These are phyloP conservation scores for Ophiodon elongatus DNA, from an alignment of 2,113 vertebrate genomes.

Conservation along the genomic window DNA sequence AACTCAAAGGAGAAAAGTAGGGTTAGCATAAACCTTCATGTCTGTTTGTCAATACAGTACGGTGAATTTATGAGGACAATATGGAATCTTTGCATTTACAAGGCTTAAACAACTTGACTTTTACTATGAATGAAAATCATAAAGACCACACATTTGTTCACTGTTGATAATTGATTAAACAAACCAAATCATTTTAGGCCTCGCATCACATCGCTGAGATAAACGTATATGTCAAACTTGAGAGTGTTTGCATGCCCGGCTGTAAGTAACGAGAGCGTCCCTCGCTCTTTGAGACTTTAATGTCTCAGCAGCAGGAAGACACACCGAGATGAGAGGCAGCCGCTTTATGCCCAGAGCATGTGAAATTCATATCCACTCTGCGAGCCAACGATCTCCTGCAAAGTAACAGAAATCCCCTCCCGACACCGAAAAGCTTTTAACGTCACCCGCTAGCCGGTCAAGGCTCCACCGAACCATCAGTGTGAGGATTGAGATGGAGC, in stretches of 20 bases:
- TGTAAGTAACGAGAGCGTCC: slow-evolving; percentile 16
- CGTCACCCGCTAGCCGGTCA: slow-evolving; percentile 29
- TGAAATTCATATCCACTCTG: slow-evolving; percentile 51
- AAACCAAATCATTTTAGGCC: background rate
- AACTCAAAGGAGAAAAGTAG: too few species aligned
- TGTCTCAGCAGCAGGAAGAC: slow-evolving; percentile 52
- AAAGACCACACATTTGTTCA: background rate
- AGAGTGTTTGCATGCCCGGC: slow-evolving; percentile 6
- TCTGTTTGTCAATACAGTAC: too few species aligned
- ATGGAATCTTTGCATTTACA: background rate
- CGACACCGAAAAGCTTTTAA: slow-evolving; percentile 67
- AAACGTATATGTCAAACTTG: background rate
- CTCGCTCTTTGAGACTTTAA: slow-evolving; percentile 53
- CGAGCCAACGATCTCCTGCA: slow-evolving; percentile 48
- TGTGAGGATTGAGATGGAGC: slow-evolving; percentile 1
- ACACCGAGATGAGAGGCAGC: slow-evolving; percentile 58
- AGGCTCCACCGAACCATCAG: slow-evolving; percentile 27
- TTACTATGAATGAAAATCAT: background rate
- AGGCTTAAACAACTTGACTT: background rate
- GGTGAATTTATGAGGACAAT: too few species aligned
- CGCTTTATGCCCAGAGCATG: slow-evolving; percentile 28
- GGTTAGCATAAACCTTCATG: too few species aligned
- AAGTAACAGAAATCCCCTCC: slow-evolving; percentile 57
- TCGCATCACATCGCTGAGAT: background rate
- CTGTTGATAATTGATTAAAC: background rate